phyloP scores from a whole-genome alignment of 2,888 invertebrate genomes.

The Lithophane semibrunnea region DNA sequence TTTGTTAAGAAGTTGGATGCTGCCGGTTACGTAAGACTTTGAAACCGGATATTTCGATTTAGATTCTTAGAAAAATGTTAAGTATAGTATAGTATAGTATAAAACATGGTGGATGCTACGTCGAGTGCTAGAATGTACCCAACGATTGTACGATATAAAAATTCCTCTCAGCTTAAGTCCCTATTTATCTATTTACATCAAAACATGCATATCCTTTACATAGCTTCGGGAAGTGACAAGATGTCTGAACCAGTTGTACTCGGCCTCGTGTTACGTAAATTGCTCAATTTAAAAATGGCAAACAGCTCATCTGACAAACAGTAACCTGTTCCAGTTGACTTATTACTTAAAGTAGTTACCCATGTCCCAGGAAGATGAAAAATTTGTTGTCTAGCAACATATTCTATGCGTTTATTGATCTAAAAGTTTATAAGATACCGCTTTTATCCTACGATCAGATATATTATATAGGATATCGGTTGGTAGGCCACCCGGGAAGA shows the following conservation, averaged over 20 bases:
- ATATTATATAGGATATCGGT: neutral
- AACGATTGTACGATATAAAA: neutral
- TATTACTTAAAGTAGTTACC: neutral
- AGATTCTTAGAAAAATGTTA: constrained; percentile 3
- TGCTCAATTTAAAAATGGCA: constrained; percentile 51
- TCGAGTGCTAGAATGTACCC: too few relatives aligned
- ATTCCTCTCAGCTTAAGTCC: neutral
- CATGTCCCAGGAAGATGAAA: neutral
- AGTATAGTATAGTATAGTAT: neutral
- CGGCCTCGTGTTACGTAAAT: constrained; percentile 41
- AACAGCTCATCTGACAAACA: constrained; percentile 30
- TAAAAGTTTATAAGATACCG: neutral
- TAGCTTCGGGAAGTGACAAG: constrained; percentile 22
- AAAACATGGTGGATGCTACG: neutral
- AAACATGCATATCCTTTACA: neutral
- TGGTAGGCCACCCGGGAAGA: too few relatives aligned
- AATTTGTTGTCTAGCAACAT: neutral
- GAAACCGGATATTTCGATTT: constrained; percentile 22
- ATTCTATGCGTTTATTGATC: neutral
- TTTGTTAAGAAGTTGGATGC: constrained; percentile 53
- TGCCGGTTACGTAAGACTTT: constrained; percentile 44
- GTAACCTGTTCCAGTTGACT: constrained; percentile 26
- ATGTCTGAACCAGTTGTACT: constrained; percentile 4
- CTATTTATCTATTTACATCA: neutral
- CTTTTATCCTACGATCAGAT: neutral